Evolutionary conservation across 2,888 invertebrate genomes (phyloP).

Genomic region (Camponotus fellah): DNA sequence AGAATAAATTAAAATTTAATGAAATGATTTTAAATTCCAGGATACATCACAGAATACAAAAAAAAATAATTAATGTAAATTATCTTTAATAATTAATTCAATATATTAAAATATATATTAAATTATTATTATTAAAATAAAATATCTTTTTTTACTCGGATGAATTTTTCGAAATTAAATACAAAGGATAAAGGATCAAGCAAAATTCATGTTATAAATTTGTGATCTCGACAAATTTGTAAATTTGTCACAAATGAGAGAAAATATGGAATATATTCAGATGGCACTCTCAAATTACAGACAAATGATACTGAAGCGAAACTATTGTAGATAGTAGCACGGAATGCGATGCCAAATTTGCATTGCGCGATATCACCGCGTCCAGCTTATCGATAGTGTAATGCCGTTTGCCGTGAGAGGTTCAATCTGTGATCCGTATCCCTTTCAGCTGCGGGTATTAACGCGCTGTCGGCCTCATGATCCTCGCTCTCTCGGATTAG

Average conservation of each 20-base stretch:
- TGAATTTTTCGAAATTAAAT: not conserved
- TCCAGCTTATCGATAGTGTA: slow-evolving; percentile 28
- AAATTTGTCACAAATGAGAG: not conserved
- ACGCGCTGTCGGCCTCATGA: slow-evolving; percentile 63
- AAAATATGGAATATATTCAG: not conserved
- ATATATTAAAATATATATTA: too few relatives aligned
- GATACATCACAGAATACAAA: not conserved
- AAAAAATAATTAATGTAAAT: not conserved
- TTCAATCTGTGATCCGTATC: slow-evolving; percentile 46
- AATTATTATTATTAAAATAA: not conserved
- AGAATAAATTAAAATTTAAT: not conserved
- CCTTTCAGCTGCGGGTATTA: slow-evolving; percentile 62
- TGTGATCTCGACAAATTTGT: too few relatives aligned
- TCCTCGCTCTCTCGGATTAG: slow-evolving; percentile 60
- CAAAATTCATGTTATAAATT: not conserved
- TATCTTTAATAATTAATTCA: not conserved
- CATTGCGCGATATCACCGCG: slow-evolving; percentile 14
- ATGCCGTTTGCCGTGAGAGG: slow-evolving; percentile 4
- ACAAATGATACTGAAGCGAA: not conserved
- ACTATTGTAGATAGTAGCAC: not conserved
- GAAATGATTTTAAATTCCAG: not conserved
- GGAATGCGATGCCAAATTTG: slow-evolving; percentile 10
- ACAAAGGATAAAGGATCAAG: too few relatives aligned
- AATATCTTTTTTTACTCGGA: not conserved
- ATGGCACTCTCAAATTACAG: not conserved